phyloP scores from a whole-genome alignment of 2,113 vertebrate genomes.

The Melanocharis versteri region DNA sequence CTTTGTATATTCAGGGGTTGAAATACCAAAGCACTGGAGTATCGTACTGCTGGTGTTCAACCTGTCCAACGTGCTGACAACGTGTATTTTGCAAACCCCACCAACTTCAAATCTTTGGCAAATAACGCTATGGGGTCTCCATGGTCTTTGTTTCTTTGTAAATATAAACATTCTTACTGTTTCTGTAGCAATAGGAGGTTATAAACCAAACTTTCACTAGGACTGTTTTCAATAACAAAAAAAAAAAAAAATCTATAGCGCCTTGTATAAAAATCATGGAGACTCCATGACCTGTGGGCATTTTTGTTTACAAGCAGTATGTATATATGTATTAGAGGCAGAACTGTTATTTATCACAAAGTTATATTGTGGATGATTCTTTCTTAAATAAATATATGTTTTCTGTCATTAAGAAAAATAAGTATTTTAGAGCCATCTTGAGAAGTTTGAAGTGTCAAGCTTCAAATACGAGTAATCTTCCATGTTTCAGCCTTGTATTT shows the following conservation, averaged over 20 bases:
- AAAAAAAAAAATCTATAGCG: slow-evolving; percentile 15
- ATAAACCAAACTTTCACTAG: slow-evolving; percentile 70
- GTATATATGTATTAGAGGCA: slow-evolving; percentile 70
- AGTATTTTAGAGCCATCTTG: slow-evolving; percentile 30
- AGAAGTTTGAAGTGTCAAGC: not conserved
- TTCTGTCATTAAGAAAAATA: slow-evolving; percentile 33
- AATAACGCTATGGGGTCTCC: slow-evolving; percentile 55
- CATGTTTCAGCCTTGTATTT: slow-evolving; percentile 42
- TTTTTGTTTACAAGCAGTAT: slow-evolving; percentile 63
- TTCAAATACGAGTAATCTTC: not conserved
- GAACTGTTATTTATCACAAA: slow-evolving; percentile 73
- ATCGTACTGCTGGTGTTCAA: slow-evolving; percentile 51
- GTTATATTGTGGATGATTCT: slow-evolving; percentile 50
- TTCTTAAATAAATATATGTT: slow-evolving; percentile 51
- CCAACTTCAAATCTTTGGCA: slow-evolving; percentile 21
- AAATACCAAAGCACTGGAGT: slow-evolving; percentile 64
- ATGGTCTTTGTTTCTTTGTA: slow-evolving; percentile 66
- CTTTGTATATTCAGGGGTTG: slow-evolving; percentile 72
- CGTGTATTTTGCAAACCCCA: slow-evolving; percentile 36
- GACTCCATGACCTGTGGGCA: slow-evolving; percentile 62
- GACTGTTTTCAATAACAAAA: slow-evolving; percentile 65
- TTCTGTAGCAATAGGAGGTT: slow-evolving; percentile 75
- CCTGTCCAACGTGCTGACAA: slow-evolving; percentile 37
- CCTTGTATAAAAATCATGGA: slow-evolving; percentile 68
- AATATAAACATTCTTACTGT: slow-evolving; percentile 67